Evolutionary conservation across 2,888 invertebrate species (phyloP), one percentile per base, ranked within the genome.

Genomic region (Lepas anatifera): DNA sequence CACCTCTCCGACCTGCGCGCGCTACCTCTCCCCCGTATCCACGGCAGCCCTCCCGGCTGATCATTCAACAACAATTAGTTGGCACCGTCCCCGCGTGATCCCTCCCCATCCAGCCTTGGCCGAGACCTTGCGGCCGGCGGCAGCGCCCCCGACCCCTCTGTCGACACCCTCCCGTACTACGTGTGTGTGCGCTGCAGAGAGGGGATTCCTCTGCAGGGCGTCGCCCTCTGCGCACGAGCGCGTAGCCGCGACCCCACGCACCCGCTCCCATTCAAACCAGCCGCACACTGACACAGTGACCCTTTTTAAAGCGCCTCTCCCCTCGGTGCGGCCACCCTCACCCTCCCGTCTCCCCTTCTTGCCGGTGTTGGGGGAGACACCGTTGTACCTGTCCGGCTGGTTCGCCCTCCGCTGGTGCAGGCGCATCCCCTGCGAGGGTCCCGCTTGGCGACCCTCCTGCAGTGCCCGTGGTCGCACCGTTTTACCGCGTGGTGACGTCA

Each of bases 221-320:
- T 25, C 1, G 25, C 18, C 46, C 18, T 3, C 22, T 18, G 25
- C 50, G 25, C 50, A 25, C 50, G 25, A n/a, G n/a, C n/a, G n/a
- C n/a, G n/a, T n/a, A n/a, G n/a, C n/a, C n/a, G n/a, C n/a, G n/a
- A n/a, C 50, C 27, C 52, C 32, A 4, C 52, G 13, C n/a, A 1
- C 4, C 13, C 29, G 29, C 16, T 32, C 52, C 18, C 52, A 52
- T 52, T 52, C 52, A 52, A 32, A 50, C 50, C 10, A 7, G 18
- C 46, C 50, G 27, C 50, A 1, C 4, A 18, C 52, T 52, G 52
- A 52, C 52, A 52, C 52, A 52, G 52, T 52, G 52, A 52, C 52
- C 52, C 52, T 52, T 52, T 52, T 52, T 52, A 52, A 52, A 52
- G 29, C 29, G n/a, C 52, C 29, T 29, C 52, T 52, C 52, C 52